Percentiles rank a stretch among this genome's conserved stretches.
phyloP scores from a whole-genome alignment of 1,140 invertebrate species.

The Ostrea edulis region DNA sequence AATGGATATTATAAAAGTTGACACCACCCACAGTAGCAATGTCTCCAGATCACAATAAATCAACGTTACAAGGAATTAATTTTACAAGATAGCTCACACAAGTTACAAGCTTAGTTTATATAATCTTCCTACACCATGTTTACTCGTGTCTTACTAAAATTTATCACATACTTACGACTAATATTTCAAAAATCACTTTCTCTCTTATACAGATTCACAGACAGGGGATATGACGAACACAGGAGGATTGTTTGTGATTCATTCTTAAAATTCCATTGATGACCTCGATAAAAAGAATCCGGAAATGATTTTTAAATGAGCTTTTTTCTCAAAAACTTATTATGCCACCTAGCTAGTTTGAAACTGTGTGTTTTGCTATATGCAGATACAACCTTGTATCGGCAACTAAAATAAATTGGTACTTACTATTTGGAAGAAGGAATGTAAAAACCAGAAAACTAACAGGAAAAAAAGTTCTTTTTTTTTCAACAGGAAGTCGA shows the following conservation, averaged over 20 bases:
- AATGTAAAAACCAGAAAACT: not conserved
- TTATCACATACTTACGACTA: too few relatives aligned
- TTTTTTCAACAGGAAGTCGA: not conserved
- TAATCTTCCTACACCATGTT: too few relatives aligned
- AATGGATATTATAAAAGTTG: too few relatives aligned
- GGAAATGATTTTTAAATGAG: conserved; percentile 4
- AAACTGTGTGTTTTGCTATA: not conserved
- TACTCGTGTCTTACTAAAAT: too few relatives aligned
- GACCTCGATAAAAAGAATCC: not conserved
- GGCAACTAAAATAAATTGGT: not conserved
- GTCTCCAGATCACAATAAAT: too few relatives aligned
- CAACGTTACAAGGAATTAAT: too few relatives aligned
- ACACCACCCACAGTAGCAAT: too few relatives aligned
- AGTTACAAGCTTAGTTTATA: too few relatives aligned
- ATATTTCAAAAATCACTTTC: too few relatives aligned
- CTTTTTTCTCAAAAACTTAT: not conserved
- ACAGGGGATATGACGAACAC: conserved; percentile 44
- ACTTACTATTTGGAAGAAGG: not conserved
- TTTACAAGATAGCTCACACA: too few relatives aligned
- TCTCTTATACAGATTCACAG: conserved; percentile 30
- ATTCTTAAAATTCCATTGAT: conserved; percentile 15
- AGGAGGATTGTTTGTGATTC: conserved; percentile 26
- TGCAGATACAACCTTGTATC: not conserved
- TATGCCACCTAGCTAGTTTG: not conserved
- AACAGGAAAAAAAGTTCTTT: not conserved